Evolutionary conservation across 2,113 vertebrate genomes (phyloP).

Genomic region (Pseudolaguvia tuberculata): DNA sequence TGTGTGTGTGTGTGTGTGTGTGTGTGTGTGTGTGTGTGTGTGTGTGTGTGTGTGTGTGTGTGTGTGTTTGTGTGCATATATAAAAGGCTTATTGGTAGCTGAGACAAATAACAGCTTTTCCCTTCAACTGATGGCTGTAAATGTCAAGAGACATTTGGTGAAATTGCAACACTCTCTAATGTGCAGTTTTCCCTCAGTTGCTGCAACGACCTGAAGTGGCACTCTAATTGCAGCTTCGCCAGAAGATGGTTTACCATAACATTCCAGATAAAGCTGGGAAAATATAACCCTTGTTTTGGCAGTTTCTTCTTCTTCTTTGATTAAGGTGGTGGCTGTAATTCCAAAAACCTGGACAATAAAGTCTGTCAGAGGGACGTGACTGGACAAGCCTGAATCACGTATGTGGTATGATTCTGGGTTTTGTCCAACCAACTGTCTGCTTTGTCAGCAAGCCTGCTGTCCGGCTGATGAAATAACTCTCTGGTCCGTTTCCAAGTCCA

Average conservation of each 20-base stretch:
- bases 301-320: constrained; percentile 22
- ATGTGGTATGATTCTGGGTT: not conserved
- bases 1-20: too few relatives aligned
- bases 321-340: constrained; percentile 36
- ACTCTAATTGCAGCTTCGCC: constrained; percentile 33
- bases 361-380: not conserved
- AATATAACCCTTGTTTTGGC: constrained; percentile 34
- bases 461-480: constrained; percentile 24
- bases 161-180: not conserved
- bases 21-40: too few relatives aligned
- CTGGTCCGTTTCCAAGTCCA: not conserved
- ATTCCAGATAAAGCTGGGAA: not conserved
- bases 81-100: constrained; percentile 11
- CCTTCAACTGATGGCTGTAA: not conserved
- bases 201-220: constrained; percentile 21
- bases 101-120: not conserved
- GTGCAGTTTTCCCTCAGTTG: constrained; percentile 18
- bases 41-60: too few relatives aligned
- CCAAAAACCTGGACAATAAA: constrained; percentile 6
- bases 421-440: constrained; percentile 6
- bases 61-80: not conserved
- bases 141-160: constrained; percentile 3
- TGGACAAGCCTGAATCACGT: not conserved
- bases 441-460: constrained; percentile 31
- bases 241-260: constrained; percentile 21